phyloP scores from a whole-genome alignment of 2,888 invertebrate genomes.

The Caenorhabditis imperialis region DNA sequence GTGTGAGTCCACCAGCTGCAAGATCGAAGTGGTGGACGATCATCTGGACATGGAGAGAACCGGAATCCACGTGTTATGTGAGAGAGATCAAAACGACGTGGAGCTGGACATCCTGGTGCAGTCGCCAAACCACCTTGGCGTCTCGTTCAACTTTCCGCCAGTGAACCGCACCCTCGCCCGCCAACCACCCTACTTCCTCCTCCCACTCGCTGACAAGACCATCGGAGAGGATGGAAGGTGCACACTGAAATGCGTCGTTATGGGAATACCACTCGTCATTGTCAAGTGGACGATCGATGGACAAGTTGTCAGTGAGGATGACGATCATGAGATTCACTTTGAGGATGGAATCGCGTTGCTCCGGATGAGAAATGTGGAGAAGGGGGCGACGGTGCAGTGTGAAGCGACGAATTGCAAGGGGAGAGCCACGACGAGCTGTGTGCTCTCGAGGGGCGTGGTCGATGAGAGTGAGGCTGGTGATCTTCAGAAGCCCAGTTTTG shows the following conservation, averaged over 20 bases:
- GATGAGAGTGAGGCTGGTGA: constrained; percentile 46
- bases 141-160: constrained; percentile 39
- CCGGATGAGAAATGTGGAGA: constrained; percentile 36
- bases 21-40: constrained; percentile 66
- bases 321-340: constrained; percentile 52
- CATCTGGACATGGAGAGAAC: constrained; percentile 59
- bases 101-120: constrained; percentile 67
- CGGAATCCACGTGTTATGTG: constrained; percentile 65
- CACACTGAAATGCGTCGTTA: constrained; percentile 73
- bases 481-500: constrained; percentile 57
- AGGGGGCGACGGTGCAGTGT: constrained; percentile 45
- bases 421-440: constrained; percentile 49
- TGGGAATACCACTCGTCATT: constrained; percentile 77
- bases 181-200: constrained; percentile 54
- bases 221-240: constrained; percentile 19
- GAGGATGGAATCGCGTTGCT: constrained; percentile 68
- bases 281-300: constrained; percentile 76
- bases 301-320: constrained; percentile 33
- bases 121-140: constrained; percentile 55
- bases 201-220: constrained; percentile 34
- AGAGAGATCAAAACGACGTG: constrained; percentile 66
- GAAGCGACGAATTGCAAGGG: constrained; percentile 61
- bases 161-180: constrained; percentile 32
- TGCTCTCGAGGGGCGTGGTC: constrained; percentile 10
- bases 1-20: constrained; percentile 83